These are phyloP conservation scores for Sphaerodactylus townsendi DNA, from an alignment of 2,113 vertebrate genomes.

Conservation along the genomic window DNA sequence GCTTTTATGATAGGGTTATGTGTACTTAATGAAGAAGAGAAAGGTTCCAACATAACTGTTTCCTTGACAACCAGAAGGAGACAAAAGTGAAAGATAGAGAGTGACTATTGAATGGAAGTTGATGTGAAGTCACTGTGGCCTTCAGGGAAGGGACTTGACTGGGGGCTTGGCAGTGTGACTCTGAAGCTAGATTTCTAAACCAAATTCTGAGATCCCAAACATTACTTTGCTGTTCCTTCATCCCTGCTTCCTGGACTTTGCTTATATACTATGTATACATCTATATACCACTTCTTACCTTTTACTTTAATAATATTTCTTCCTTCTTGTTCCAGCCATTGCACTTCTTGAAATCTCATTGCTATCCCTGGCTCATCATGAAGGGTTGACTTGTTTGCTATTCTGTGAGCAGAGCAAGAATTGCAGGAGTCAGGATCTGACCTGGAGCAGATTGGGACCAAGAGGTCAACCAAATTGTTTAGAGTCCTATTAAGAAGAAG, in stretches of 20 bases:
- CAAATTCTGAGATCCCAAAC: not conserved
- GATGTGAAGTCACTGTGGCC: not conserved
- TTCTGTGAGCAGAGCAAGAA: not conserved
- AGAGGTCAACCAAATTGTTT: not conserved
- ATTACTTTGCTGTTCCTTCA: not conserved
- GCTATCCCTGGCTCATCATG: not conserved
- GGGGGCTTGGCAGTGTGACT: not conserved
- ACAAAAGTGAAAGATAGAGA: not conserved
- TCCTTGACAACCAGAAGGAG: not conserved
- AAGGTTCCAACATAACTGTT: not conserved
- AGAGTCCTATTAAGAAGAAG: not conserved
- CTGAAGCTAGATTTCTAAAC: not conserved
- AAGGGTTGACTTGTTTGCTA: not conserved
- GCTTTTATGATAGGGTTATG: not conserved
- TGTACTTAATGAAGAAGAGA: not conserved
- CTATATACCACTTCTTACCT: too few species aligned
- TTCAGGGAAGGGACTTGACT: not conserved
- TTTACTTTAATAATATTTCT: not conserved
- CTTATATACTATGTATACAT: too few species aligned
- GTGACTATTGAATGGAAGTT: fast-evolving
- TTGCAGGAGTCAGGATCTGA: not conserved
- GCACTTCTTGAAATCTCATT: not conserved
- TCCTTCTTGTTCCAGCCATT: not conserved
- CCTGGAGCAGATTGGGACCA: not conserved
- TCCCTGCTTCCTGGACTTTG: not conserved